Evolutionary conservation across 1,140 invertebrate species (phyloP).

Genomic region (Aporrectodea caliginosa): DNA sequence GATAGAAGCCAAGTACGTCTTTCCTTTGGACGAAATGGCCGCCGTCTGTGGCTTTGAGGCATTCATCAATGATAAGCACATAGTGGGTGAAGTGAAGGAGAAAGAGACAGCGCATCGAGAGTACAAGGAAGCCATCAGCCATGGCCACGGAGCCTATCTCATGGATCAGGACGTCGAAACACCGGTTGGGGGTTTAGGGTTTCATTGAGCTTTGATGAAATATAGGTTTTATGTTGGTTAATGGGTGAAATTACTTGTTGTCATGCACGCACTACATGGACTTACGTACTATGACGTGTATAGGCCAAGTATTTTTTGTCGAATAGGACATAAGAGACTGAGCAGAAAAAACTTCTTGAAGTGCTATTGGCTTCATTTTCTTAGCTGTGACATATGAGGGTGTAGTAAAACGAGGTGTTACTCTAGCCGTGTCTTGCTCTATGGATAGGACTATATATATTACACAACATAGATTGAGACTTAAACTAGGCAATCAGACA

Average conservation of each 20-base stretch:
- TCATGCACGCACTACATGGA: no score
- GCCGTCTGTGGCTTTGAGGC: slow-evolving; percentile 58
- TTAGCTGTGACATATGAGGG: no score
- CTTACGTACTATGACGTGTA: no score
- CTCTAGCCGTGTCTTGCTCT: no score
- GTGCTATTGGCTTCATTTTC: no score
- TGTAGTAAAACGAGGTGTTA: no score
- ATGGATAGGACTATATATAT: no score
- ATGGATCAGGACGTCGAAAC: slow-evolving; percentile 56
- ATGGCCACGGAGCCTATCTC: slow-evolving; percentile 58
- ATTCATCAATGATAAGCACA: slow-evolving; percentile 56
- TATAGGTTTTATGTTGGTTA: neutral
- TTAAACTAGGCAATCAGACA: no score
- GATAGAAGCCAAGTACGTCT: slow-evolving; percentile 57
- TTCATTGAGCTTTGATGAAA: neutral
- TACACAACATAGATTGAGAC: no score
- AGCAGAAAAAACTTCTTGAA: no score
- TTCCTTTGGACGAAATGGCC: slow-evolving; percentile 54
- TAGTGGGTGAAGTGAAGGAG: slow-evolving; percentile 58
- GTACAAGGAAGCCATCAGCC: slow-evolving; percentile 56
- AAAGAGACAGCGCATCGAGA: slow-evolving; percentile 56
- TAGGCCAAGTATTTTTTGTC: no score
- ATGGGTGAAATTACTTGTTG: neutral
- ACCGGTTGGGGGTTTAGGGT: slow-evolving; percentile 42
- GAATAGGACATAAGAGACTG: no score